These are phyloP conservation scores for Echinops telfairi DNA, from an alignment of 2,113 vertebrate species.

Conservation along the genomic window DNA sequence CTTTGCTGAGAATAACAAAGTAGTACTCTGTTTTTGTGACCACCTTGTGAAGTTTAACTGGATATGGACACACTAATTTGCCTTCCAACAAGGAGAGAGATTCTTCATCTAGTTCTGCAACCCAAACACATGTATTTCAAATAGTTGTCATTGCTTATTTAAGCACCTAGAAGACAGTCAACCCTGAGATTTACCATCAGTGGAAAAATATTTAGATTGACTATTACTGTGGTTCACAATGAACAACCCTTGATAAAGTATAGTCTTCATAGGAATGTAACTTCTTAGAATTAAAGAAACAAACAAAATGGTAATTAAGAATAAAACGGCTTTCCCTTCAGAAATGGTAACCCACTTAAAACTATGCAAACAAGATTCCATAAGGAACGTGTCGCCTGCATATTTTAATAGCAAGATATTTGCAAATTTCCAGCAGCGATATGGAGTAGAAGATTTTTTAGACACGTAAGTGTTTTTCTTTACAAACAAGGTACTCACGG, in stretches of 20 bases:
- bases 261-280: conserved; percentile 46
- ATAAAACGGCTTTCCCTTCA: conserved; percentile 48
- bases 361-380: conserved; percentile 31
- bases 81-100: conserved; percentile 51
- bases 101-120: conserved; percentile 15
- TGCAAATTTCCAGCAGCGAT: conserved; percentile 74
- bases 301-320: conserved; percentile 37
- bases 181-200: conserved; percentile 1
- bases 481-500: conserved; percentile 49
- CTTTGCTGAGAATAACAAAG: conserved; percentile 9
- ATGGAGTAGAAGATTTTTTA: conserved; percentile 64
- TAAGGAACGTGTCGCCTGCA: conserved; percentile 47
- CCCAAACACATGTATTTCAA: conserved; percentile 56
- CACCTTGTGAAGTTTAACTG: conserved; percentile 26
- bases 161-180: conserved; percentile 23
- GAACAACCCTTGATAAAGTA: conserved; percentile 3
- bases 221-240: background rate
- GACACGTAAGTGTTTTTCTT: conserved; percentile 75
- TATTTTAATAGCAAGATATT: conserved; percentile 61
- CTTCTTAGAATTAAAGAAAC: background rate
- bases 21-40: background rate
- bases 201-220: conserved; percentile 20
- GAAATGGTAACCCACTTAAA: conserved; percentile 46
- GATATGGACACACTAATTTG: conserved; percentile 45
- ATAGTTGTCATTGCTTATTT: background rate